These are phyloP conservation scores for Catharus fuscescens DNA, from an alignment of 2,113 vertebrate species.

Conservation along the genomic window DNA sequence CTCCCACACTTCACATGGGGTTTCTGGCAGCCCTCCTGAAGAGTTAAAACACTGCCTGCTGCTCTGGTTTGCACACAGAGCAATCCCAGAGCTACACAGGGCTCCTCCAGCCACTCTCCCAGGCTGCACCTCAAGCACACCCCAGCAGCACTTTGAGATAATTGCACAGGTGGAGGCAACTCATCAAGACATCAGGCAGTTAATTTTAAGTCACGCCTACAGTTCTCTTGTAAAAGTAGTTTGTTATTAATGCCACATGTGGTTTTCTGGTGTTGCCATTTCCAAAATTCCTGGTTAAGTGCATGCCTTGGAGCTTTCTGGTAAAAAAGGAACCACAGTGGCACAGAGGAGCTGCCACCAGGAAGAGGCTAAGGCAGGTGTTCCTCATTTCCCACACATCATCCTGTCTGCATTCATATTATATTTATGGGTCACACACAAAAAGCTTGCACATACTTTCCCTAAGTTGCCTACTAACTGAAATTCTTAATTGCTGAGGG, in stretches of 20 bases:
- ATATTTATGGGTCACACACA: neutral
- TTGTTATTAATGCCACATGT: neutral
- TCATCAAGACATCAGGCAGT: constrained; percentile 33
- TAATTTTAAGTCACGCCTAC: neutral
- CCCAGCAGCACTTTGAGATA: neutral
- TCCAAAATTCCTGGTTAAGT: neutral
- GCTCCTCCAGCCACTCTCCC: neutral
- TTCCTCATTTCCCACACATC: constrained; percentile 35
- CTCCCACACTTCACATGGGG: neutral
- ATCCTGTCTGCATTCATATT: neutral
- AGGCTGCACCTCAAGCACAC: neutral
- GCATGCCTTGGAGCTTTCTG: neutral
- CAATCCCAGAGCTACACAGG: neutral
- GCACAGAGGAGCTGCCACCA: neutral
- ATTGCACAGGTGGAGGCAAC: constrained; percentile 34
- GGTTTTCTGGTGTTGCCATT: neutral
- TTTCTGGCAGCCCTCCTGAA: neutral
- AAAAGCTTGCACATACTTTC: neutral
- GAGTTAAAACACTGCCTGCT: neutral
- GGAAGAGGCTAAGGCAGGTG: neutral
- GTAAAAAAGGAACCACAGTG: neutral
- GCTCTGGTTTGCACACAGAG: neutral
- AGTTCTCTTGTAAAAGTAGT: neutral
- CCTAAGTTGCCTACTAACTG: neutral
- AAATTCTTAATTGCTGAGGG: neutral